Percentiles rank a stretch among this genome's conserved stretches.
These are phyloP conservation scores for Caerostris darwini DNA, from an alignment of 1,140 invertebrate species.

Conservation along the genomic window DNA sequence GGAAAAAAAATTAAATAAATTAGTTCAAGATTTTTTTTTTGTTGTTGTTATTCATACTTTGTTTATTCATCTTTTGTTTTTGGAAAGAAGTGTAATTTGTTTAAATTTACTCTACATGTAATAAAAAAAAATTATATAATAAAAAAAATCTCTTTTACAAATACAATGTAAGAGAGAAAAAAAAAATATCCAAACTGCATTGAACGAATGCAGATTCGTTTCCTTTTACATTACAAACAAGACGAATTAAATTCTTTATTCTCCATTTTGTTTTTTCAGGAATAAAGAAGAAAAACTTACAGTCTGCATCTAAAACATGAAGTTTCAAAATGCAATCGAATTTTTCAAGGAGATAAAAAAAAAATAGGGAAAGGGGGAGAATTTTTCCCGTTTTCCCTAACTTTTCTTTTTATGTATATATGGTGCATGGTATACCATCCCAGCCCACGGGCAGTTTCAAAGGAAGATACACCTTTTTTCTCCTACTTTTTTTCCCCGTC, in stretches of 20 bases:
- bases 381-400: constrained; percentile 12
- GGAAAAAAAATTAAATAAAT: too few species aligned
- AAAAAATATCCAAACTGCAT: not conserved
- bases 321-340: constrained; percentile 63
- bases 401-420: not conserved
- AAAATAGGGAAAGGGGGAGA: not conserved
- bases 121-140: not conserved
- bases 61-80: too few species aligned
- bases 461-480: constrained; percentile 38
- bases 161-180: not conserved
- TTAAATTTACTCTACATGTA: too few species aligned
- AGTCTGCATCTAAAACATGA: not conserved
- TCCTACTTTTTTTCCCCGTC: not conserved
- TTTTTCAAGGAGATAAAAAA: not conserved
- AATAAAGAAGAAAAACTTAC: not conserved
- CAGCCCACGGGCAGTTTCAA: constrained; percentile 57
- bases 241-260: constrained; percentile 70
- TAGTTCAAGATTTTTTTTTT: too few species aligned
- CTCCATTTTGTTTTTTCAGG: constrained; percentile 41
- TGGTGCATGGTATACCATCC: constrained; percentile 19
- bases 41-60: too few species aligned
- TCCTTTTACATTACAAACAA: constrained; percentile 36
- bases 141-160: not conserved
- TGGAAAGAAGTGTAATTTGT: too few species aligned
- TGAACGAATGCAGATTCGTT: constrained; percentile 10